Conservation (phyloP, 2,113 vertebrate species). For the Thunnus maccoyii region DNA sequence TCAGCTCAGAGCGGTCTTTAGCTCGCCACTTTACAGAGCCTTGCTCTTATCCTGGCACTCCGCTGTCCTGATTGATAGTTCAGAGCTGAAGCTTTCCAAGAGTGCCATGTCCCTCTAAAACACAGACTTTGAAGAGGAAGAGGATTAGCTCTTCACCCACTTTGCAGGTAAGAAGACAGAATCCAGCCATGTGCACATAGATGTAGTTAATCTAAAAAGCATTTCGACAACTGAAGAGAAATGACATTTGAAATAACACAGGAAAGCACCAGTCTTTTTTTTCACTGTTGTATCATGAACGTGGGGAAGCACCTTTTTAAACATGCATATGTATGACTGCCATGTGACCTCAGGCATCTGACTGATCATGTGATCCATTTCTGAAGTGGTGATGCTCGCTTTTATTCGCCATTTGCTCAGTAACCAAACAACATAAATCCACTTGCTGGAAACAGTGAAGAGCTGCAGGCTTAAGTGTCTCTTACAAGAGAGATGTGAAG, state of each 20-base stretch:
- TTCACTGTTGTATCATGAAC: background rate
- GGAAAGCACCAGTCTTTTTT: background rate
- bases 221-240: background rate
- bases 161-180: no score
- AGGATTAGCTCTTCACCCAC: slow-evolving; percentile 31
- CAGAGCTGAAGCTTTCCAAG: slow-evolving; percentile 29
- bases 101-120: slow-evolving; percentile 49
- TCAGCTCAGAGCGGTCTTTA: slow-evolving; percentile 62
- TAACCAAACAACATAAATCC: slow-evolving; percentile 7
- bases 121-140: slow-evolving; percentile 48
- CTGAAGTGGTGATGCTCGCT: background rate
- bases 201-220: background rate
- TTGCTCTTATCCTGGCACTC: slow-evolving; percentile 52
- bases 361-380: slow-evolving; percentile 7
- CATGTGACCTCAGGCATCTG: slow-evolving; percentile 16
- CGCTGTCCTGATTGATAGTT: slow-evolving; percentile 61
- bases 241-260: background rate
- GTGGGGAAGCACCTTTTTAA: background rate
- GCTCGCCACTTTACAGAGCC: slow-evolving; percentile 49
- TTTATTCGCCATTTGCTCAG: background rate
- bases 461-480: background rate
- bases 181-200: no score
- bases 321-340: slow-evolving; percentile 1
- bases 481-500: background rate
- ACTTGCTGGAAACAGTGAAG: slow-evolving; percentile 1